Evolutionary conservation across 2,888 invertebrate species (phyloP).

Genomic region (Dugesia japonica): DNA sequence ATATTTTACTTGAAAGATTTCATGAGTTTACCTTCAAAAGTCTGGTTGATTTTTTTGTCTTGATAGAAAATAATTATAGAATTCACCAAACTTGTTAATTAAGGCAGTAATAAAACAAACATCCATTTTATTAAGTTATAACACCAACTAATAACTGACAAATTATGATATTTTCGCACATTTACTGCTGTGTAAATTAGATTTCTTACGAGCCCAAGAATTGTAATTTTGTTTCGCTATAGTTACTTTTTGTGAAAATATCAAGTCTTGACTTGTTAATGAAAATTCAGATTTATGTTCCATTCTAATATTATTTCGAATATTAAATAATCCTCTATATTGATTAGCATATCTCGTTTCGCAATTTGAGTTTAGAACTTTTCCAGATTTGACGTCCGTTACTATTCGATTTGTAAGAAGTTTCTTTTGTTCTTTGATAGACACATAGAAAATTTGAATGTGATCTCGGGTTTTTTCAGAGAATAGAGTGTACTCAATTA

Average conservation of each 20-base stretch:
- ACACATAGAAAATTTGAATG: conserved; percentile 5
- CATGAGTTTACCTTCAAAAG: too few species aligned
- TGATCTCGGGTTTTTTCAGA: neutral
- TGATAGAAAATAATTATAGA: too few species aligned
- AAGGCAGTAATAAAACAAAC: too few species aligned
- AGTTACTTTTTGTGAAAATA: neutral
- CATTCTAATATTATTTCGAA: neutral
- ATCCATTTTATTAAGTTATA: neutral
- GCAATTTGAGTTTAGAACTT: neutral
- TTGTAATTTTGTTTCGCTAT: neutral
- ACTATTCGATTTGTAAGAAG: neutral
- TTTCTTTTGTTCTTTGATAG: neutral
- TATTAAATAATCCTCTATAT: neutral
- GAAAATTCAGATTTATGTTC: neutral
- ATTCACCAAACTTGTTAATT: too few species aligned
- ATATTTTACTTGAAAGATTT: too few species aligned
- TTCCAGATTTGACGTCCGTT: neutral
- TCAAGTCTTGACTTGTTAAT: neutral
- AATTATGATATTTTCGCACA: neutral
- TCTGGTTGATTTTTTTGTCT: too few species aligned
- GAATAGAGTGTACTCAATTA: neutral
- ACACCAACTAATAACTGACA: neutral
- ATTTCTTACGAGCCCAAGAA: conserved; percentile 1
- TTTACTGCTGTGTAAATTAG: neutral
- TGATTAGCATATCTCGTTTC: neutral